Base-by-base conservation (phyloP, 1,140 invertebrate genomes). In the Penaeus chinensis region DNA sequence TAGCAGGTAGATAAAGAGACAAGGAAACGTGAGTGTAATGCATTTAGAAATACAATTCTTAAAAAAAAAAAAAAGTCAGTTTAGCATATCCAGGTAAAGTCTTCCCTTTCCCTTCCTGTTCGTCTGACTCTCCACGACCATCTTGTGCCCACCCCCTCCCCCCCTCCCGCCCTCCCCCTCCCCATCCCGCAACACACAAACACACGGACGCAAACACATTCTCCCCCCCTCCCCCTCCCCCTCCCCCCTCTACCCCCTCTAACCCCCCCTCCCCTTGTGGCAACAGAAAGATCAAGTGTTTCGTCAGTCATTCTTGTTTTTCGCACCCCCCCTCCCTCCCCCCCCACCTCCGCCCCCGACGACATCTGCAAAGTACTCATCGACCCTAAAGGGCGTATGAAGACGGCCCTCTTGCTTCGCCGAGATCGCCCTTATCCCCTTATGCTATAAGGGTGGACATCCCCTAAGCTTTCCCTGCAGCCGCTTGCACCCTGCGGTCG, bases 351-450 rank as follows among this genome's bases (percentile, higher is more conserved):
- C 66, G 27, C 66, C 66, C 66, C 66, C 32, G 66, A 32, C 66
- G 66, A 71, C 66, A 71, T 71, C 66, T 71, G 66, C n/a, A 71
- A 71, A 32, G 66, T 71, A 71, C 66, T 71, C 66, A 71, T 71
- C 66, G 32, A 32, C 8, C 32, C n/a, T 32, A n/a, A 71, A 32
- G 18, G 32, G 66, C 32, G 66, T 32, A 71, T 24, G 32, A 71
- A n/a, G 19, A n/a, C 10, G 54, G 16, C 54, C 16, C 10, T 54
- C 11, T 54, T 54, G 66, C 20, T 8, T 5, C 66, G 66, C 11
- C 22, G 13, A 71, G n/a, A 20, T 32, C 66, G 20, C 66, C 66
- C 66, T 13, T 71, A 24, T 71, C 66, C 66, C 54, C 54, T 54
- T 54, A 4, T n/a, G 4, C 20, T 0, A 11, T 71, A 13, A 32